phyloP scores from a whole-genome alignment of 2,888 invertebrate genomes.

The Drosophila falleni region DNA sequence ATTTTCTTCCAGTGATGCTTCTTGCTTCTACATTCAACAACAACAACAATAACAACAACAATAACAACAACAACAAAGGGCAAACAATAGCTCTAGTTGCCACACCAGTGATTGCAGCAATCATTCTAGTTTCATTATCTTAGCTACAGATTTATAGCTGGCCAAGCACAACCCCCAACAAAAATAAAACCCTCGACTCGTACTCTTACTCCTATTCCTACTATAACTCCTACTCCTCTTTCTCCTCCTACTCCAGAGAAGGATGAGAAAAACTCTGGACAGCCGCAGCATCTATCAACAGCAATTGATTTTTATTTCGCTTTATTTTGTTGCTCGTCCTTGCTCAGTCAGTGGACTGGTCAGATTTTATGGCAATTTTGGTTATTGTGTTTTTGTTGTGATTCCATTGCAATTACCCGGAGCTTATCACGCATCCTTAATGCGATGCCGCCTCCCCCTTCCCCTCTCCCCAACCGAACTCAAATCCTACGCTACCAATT shows the following conservation, averaged over 20 bases:
- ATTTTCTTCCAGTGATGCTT: background rate
- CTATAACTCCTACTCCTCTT: background rate
- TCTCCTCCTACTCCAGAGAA: background rate
- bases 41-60: constrained; percentile 16
- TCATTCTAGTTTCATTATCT: constrained; percentile 85
- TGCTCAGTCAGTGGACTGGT: too few relatives aligned
- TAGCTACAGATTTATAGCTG: constrained; percentile 74
- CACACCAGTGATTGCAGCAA: constrained; percentile 84
- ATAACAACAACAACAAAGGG: constrained; percentile 10
- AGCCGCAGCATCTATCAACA: constrained; percentile 58
- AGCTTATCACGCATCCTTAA: constrained; percentile 59
- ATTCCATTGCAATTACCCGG: constrained; percentile 53
- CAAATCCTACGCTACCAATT: constrained; percentile 15
- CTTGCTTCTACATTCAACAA: constrained; percentile 11
- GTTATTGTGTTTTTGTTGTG: constrained; percentile 33
- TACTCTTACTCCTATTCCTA: background rate
- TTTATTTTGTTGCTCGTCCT: constrained; percentile 38
- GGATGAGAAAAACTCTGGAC: constrained; percentile 16
- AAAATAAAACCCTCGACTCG: constrained; percentile 11
- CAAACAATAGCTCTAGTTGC: constrained; percentile 49
- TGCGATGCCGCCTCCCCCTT: constrained; percentile 43
- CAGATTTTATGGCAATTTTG: constrained; percentile 47
- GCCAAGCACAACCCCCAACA: constrained; percentile 6
- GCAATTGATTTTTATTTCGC: constrained; percentile 72
- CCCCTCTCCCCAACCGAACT: too few relatives aligned